Evolutionary conservation across 2,797 vertebrate species (phyloP).

Genomic region (Thunnus albacares): DNA sequence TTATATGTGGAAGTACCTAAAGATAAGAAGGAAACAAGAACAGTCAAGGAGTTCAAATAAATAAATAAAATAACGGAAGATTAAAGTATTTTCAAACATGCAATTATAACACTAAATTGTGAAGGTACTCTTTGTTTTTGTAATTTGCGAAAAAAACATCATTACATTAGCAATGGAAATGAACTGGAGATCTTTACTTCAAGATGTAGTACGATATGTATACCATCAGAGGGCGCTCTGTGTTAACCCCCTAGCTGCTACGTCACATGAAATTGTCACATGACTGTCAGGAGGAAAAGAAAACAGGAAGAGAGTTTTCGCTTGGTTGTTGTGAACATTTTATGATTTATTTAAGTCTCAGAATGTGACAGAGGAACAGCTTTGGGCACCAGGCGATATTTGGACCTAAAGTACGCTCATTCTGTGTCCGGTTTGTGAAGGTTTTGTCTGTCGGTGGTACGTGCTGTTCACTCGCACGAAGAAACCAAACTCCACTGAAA

Average conservation of each 20-base stretch:
- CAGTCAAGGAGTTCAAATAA: no score
- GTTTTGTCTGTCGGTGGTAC: background rate
- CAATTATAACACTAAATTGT: no score
- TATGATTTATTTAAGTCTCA: background rate
- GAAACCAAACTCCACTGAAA: background rate
- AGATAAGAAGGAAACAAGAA: no score
- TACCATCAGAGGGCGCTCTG: constrained; percentile 15
- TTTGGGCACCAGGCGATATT: background rate
- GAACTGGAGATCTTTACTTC: no score
- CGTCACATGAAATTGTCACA: constrained; percentile 48
- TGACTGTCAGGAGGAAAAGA: constrained; percentile 50
- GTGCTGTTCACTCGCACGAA: background rate
- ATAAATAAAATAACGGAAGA: no score
- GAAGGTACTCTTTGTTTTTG: no score
- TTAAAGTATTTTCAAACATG: no score
- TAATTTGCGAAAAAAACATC: no score
- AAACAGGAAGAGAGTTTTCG: constrained; percentile 57
- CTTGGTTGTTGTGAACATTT: constrained; percentile 9
- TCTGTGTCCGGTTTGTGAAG: background rate
- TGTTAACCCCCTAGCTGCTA: rapidly evolving
- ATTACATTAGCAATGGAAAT: no score
- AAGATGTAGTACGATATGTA: no score
- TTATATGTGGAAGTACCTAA: no score
- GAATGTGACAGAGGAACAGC: background rate
- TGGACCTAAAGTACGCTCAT: background rate